Evolutionary conservation across 2,797 vertebrate species (phyloP).

Genomic region (Falco cherrug): DNA sequence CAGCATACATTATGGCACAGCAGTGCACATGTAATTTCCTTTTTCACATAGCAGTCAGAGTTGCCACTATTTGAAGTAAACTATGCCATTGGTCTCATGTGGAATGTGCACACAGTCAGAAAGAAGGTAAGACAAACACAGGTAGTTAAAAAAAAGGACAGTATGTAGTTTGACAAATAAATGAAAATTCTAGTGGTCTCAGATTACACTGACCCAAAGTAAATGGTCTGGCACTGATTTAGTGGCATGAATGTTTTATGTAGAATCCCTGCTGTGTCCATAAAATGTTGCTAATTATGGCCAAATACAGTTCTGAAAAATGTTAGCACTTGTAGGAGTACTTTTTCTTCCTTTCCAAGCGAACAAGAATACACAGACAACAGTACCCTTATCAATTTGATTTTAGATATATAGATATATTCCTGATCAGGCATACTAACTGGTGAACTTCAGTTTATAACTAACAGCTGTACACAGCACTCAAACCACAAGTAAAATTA

Average conservation of each 20-base stretch:
- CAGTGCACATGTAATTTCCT: not conserved
- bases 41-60: not conserved
- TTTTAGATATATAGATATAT: not conserved
- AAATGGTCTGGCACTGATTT: not conserved
- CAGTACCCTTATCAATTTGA: not conserved
- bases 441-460: not conserved
- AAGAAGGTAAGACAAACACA: not conserved
- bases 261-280: not conserved
- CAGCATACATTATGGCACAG: not conserved
- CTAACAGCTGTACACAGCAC: not conserved
- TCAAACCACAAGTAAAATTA: not conserved
- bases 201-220: not conserved
- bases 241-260: not conserved
- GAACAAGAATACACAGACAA: not conserved
- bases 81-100: not conserved
- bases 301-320: not conserved
- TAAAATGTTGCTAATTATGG: not conserved
- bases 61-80: not conserved
- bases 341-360: not conserved
- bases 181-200: not conserved
- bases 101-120: not conserved
- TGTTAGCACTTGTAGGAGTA: not conserved
- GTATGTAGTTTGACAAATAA: not conserved
- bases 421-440: not conserved
- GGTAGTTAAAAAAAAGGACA: not conserved